Evolutionary conservation across 2,113 vertebrate species (phyloP), one percentile per base, ranked within the genome.

Genomic region (Amblyornis subalaris): DNA sequence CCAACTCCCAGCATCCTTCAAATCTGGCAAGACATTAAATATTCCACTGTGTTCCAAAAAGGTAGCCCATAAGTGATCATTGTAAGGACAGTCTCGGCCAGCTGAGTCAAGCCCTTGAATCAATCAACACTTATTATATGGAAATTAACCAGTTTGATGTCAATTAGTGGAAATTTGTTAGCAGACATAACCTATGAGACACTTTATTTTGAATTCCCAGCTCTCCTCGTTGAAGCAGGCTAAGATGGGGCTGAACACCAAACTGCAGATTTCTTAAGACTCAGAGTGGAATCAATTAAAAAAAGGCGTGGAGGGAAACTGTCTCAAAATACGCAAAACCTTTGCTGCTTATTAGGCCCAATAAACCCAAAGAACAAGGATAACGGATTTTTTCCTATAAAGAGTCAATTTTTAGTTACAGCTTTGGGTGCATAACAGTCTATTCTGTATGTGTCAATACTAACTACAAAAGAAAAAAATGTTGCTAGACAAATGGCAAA

Each of bases 81-180:
- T 97, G 96, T 94, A 94, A 92, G 86, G 96, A 95, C 83, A 93
- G 91, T 92, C 77, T 87, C 75, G 94, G 96, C 93, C 93, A 79
- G 95, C 80, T 91, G 77, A 80, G 66, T 79, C 91, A 91, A 95
- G 85, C 44, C 92, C 93, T 96, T 95, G 96, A 97, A 98, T 99
- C 98, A 98, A 96, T 98, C 98, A 96, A 92, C 97, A 97, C 97
- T 97, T 98, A 98, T 98, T 98, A 98, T 97, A 97, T 97, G 96
- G 95, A 98, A 98, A 98, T 98, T 98, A 98, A 98, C 98, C 97
- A 97, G 95, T 97, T 98, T 97, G 97, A 96, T 97, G 97, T 98
- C 98, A 97, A 95, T 98, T 98, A 98, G 98, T 97, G 97, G 97
- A 97, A 97, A 98, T 97, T 98, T 98, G 97, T 97, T 96, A 98